phyloP scores from a whole-genome alignment of 2,797 vertebrate species.

The Erithacus rubecula region DNA sequence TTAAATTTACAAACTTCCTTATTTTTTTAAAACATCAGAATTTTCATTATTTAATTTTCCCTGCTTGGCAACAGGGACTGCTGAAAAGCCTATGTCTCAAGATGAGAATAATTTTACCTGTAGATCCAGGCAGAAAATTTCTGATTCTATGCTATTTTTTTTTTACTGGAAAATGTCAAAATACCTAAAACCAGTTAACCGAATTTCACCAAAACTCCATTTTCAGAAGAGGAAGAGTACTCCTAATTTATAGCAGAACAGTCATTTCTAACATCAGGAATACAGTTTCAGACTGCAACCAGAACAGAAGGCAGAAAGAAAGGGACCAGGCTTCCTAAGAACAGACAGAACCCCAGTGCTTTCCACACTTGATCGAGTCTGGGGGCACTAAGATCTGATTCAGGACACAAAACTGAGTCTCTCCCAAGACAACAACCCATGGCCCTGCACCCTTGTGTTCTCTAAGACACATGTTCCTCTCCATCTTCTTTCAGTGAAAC shows the following conservation, averaged over 20 bases:
- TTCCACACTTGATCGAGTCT: not conserved
- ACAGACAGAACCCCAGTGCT: fast-evolving
- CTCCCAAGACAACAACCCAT: fast-evolving
- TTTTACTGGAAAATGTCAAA: not conserved
- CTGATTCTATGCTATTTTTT: not conserved
- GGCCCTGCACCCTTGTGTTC: fast-evolving
- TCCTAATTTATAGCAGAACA: not conserved
- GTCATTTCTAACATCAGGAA: not conserved
- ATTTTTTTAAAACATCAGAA: not conserved
- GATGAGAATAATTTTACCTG: not conserved
- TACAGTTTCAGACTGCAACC: not conserved
- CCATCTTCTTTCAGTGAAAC: not conserved
- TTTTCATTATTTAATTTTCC: not conserved
- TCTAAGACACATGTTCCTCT: not conserved
- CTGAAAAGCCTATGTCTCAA: not conserved
- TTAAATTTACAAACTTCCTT: not conserved
- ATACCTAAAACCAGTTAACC: not conserved
- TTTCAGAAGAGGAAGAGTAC: not conserved
- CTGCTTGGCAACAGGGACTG: not conserved
- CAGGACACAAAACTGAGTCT: not conserved
- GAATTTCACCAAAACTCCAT: not conserved
- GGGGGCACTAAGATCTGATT: not conserved
- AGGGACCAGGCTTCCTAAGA: not conserved
- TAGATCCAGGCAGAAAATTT: not conserved
- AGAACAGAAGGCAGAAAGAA: not conserved